Evolutionary conservation across 2,113 vertebrate genomes (phyloP).

Genomic region (Triplophysa siluroides): DNA sequence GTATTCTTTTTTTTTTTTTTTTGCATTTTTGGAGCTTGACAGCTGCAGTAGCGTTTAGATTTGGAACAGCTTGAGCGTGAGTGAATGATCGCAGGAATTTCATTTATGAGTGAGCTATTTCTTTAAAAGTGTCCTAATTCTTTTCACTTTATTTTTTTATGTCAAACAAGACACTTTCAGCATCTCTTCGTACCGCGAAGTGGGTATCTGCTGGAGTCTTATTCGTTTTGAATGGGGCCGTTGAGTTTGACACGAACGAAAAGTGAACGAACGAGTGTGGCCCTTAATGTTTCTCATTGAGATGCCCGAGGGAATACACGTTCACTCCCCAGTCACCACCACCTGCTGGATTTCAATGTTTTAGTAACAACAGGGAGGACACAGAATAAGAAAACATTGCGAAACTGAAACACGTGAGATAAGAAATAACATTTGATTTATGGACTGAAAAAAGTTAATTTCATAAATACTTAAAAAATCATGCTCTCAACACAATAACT

Average conservation of each 20-base stretch:
- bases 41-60: too few relatives aligned
- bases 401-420: slow-evolving; percentile 2
- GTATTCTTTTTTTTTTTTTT: too few relatives aligned
- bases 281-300: slow-evolving; percentile 19
- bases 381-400: background rate
- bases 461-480: too few relatives aligned
- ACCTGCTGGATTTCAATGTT: slow-evolving; percentile 18
- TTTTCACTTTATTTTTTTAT: too few relatives aligned
- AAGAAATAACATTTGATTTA: background rate
- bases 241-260: slow-evolving; percentile 5
- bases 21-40: too few relatives aligned
- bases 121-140: too few relatives aligned
- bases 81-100: too few relatives aligned
- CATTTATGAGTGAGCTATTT: too few relatives aligned
- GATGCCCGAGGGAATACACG: slow-evolving; percentile 2
- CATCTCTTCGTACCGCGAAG: background rate
- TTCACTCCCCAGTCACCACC: slow-evolving; percentile 3
- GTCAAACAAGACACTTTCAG: background rate
- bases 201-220: background rate
- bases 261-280: background rate
- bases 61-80: too few relatives aligned
- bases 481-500: too few relatives aligned
- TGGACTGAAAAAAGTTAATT: too few relatives aligned
- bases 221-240: background rate
- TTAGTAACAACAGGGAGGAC: background rate